These are phyloP conservation scores for Bagarius yarrelli DNA, from an alignment of 2,113 vertebrate genomes.

Conservation along the genomic window DNA sequence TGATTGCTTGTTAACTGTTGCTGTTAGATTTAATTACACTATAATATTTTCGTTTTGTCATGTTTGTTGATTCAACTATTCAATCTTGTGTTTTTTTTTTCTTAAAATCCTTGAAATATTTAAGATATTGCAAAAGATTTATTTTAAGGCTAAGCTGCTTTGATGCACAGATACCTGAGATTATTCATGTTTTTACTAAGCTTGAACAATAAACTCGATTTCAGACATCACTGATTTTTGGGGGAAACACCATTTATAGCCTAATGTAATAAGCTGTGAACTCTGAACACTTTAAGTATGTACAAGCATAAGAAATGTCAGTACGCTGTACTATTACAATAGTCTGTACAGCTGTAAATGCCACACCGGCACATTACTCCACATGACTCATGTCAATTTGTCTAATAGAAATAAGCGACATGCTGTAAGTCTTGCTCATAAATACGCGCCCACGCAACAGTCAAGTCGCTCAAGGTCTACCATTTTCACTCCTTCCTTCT, in stretches of 20 bases:
- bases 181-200: neutral
- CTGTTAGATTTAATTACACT: too few species aligned
- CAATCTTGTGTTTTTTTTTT: neutral
- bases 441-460: neutral
- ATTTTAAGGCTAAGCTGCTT: neutral
- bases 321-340: neutral
- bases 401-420: neutral
- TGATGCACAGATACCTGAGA: neutral
- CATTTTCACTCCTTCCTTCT: neutral
- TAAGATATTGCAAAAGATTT: neutral
- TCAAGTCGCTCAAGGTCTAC: neutral
- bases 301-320: neutral
- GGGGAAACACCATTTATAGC: too few species aligned
- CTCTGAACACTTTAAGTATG: neutral
- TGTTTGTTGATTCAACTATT: neutral
- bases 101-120: neutral
- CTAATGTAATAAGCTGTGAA: neutral
- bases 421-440: neutral
- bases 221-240: neutral
- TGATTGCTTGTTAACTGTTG: too few species aligned
- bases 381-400: neutral
- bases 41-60: neutral
- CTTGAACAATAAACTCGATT: conserved; percentile 3
- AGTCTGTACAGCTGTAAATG: neutral
- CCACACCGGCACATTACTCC: neutral